Conservation (phyloP, 2,888 invertebrate species). For the Arge pagana region DNA sequence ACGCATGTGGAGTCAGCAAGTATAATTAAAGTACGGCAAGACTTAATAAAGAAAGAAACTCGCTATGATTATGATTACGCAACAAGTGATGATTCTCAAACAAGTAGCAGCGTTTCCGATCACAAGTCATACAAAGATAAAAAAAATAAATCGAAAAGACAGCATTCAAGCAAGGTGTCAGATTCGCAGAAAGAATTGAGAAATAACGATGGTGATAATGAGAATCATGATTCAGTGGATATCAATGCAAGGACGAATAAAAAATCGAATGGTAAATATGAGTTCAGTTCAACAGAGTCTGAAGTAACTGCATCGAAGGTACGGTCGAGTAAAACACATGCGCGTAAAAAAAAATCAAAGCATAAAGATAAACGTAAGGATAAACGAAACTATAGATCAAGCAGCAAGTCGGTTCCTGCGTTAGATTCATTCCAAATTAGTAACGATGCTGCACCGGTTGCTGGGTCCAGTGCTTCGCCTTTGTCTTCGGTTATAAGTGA, state of each 20-base stretch:
- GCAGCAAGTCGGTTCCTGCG: slow-evolving; percentile 21
- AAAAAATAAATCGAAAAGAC: neutral
- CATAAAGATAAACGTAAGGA: slow-evolving; percentile 35
- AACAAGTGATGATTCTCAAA: slow-evolving; percentile 11
- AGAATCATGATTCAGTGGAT: neutral
- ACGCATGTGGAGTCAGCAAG: neutral
- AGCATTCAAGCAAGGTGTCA: neutral
- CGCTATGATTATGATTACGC: slow-evolving; percentile 6
- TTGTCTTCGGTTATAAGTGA: slow-evolving; percentile 14
- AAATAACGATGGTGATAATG: neutral
- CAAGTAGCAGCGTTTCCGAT: neutral
- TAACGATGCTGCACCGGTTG: slow-evolving; percentile 18
- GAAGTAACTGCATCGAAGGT: slow-evolving; percentile 20
- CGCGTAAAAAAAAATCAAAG: slow-evolving; percentile 32
- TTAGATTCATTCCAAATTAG: slow-evolving; percentile 22
- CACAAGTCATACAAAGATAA: neutral
- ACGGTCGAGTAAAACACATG: slow-evolving; percentile 30
- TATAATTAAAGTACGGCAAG: slow-evolving; percentile 11
- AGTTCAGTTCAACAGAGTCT: slow-evolving; percentile 24
- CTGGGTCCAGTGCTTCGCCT: slow-evolving; percentile 8
- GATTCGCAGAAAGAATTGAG: slow-evolving; percentile 2
- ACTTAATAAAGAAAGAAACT: slow-evolving; percentile 7
- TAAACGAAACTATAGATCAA: slow-evolving; percentile 28
- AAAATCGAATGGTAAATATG: slow-evolving; percentile 3
- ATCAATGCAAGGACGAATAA: neutral